Evolutionary conservation across 1,140 invertebrate genomes (phyloP).

Genomic region (Bombus breviceps): DNA sequence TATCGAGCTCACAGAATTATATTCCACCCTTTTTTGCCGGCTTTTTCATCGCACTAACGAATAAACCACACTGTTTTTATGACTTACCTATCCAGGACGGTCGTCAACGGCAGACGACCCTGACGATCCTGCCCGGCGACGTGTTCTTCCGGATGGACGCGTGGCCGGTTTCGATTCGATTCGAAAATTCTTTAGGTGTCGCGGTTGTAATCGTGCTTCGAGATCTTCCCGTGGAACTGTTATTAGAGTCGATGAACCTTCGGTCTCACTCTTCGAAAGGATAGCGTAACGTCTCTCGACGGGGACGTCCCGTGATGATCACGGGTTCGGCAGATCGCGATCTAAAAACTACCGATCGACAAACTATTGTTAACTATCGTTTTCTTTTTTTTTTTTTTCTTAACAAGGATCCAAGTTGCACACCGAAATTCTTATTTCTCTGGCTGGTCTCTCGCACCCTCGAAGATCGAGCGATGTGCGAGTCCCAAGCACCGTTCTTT

Average conservation of each 20-base stretch:
- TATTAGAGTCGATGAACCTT: conserved; percentile 9
- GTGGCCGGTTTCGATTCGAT: conserved; percentile 31
- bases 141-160: conserved; percentile 44
- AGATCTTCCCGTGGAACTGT: neutral
- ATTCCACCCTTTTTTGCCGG: conserved; percentile 26
- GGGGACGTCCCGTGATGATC: neutral
- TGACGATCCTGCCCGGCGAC: conserved; percentile 55
- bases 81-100: conserved; percentile 68
- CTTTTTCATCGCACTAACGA: conserved; percentile 24
- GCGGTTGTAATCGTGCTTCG: neutral
- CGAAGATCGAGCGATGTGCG: conserved; percentile 29
- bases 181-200: neutral
- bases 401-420: neutral
- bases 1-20: conserved; percentile 12
- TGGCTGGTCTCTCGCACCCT: conserved; percentile 56
- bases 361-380: neutral
- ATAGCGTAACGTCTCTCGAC: neutral
- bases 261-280: neutral
- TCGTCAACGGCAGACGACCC: conserved; percentile 59
- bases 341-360: neutral
- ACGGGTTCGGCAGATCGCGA: neutral
- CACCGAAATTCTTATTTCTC: neutral
- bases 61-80: conserved; percentile 30
- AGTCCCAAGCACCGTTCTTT: conserved; percentile 40
- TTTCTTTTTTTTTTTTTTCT: neutral